Conservation (phyloP, 2,888 invertebrate genomes). For the Operophtera brumata region DNA sequence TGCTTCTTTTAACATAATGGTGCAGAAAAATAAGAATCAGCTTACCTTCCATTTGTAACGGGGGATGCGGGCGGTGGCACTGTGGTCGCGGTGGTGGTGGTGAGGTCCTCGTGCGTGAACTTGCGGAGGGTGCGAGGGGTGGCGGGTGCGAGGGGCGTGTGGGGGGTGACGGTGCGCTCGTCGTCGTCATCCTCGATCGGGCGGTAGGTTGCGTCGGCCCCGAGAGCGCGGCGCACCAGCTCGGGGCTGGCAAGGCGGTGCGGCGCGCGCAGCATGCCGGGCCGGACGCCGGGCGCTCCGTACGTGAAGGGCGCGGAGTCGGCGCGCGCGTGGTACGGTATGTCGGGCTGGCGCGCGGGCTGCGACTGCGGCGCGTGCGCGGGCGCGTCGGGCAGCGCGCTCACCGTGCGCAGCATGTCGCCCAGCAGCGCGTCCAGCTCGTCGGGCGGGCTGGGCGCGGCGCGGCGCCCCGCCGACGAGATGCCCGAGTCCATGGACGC, state of each 20-base stretch:
- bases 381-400: slow-evolving; percentile 86
- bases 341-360: slow-evolving; percentile 78
- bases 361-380: slow-evolving; percentile 63
- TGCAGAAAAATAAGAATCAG: slow-evolving; percentile 3
- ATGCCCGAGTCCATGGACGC: slow-evolving; percentile 96
- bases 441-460: slow-evolving; percentile 77
- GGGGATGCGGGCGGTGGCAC: slow-evolving; percentile 51
- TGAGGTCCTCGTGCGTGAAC: slow-evolving; percentile 67
- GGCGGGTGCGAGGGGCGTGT: slow-evolving; percentile 50
- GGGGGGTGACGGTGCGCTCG: slow-evolving; percentile 62
- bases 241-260: slow-evolving; percentile 91
- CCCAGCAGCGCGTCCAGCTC: slow-evolving; percentile 92
- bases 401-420: slow-evolving; percentile 93
- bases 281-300: slow-evolving; percentile 83
- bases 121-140: slow-evolving; percentile 66
- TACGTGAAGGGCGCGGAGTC: slow-evolving; percentile 95
- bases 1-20: slow-evolving; percentile 13
- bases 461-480: slow-evolving; percentile 85
- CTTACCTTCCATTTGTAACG: slow-evolving; percentile 67
- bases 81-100: slow-evolving; percentile 58
- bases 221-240: slow-evolving; percentile 88
- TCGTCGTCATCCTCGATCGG: slow-evolving; percentile 70
- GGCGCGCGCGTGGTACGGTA: slow-evolving; percentile 95
- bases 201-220: slow-evolving; percentile 61
- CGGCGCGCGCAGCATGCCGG: slow-evolving; percentile 85